A percentile compares a stretch with the other conserved stretches of the same genome.
Evolutionary conservation across 1,140 invertebrate species (phyloP).

Genomic region (Cydia fagiglandana): DNA sequence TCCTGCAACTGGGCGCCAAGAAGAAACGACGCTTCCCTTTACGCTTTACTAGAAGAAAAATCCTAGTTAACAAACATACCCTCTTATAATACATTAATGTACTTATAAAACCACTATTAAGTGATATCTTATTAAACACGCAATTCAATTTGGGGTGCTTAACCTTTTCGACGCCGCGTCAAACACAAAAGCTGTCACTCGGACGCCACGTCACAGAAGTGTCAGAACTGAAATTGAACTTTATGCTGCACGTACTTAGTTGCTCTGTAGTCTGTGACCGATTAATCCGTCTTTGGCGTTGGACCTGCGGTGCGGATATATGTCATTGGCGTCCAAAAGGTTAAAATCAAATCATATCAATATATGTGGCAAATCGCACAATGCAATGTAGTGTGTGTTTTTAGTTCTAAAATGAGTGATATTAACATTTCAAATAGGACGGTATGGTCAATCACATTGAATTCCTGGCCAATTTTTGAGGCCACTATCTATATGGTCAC

Average conservation of each 20-base stretch:
- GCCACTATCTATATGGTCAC: no score
- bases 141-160: not conserved
- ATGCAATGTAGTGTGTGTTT: not conserved
- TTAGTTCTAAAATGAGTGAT: not conserved
- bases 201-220: no score
- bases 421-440: not conserved
- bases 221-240: no score
- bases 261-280: no score
- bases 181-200: no score
- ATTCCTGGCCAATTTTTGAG: not conserved
- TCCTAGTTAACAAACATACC: slow-evolving; percentile 69
- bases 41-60: slow-evolving; percentile 81
- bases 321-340: no score
- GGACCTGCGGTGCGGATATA: no score
- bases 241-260: no score
- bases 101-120: not conserved
- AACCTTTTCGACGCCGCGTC: no score
- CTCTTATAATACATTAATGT: slow-evolving; percentile 51
- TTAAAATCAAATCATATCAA: no score
- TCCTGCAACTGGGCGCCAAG: slow-evolving; percentile 83
- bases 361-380: not conserved
- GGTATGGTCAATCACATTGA: not conserved
- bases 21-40: slow-evolving; percentile 83
- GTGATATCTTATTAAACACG: not conserved
- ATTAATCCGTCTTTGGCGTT: no score